These are phyloP conservation scores for Cryptomyrus ogoouensis DNA, from an alignment of 2,113 vertebrate genomes.

Conservation along the genomic window DNA sequence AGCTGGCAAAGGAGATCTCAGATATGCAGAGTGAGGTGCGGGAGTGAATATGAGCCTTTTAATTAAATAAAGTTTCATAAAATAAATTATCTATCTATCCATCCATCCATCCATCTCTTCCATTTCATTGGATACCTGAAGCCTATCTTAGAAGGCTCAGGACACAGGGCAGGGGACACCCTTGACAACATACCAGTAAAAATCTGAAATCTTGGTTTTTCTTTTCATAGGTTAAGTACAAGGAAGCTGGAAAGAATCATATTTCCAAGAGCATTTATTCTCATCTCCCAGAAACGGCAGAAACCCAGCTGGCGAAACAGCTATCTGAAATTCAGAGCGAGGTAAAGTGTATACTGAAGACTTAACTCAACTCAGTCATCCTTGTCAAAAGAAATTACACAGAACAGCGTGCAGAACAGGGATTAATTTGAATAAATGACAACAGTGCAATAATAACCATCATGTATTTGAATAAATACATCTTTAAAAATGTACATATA, in stretches of 20 bases:
- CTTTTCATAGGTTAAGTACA: conserved; percentile 50
- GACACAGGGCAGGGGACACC: not conserved
- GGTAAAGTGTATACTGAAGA: not conserved
- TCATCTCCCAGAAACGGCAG: conserved; percentile 54
- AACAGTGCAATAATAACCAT: not conserved
- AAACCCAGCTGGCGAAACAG: conserved; percentile 33
- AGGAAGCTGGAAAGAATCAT: conserved; percentile 39
- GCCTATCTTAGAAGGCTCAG: not conserved
- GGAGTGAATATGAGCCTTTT: not conserved
- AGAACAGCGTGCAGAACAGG: not conserved
- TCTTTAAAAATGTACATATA: not conserved
- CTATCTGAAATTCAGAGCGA: conserved; percentile 19
- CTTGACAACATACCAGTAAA: not conserved
- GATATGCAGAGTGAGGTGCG: conserved; percentile 78
- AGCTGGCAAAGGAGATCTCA: conserved; percentile 64
- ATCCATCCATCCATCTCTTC: not conserved
- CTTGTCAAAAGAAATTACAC: not conserved
- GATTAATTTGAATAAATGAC: not conserved
- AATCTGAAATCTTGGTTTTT: not conserved
- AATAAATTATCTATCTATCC: not conserved
- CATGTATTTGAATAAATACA: not conserved
- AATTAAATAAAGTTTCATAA: not conserved
- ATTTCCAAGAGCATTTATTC: conserved; percentile 49
- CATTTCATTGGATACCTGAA: not conserved
- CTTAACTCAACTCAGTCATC: not conserved